Evolutionary conservation across 2,888 invertebrate species (phyloP).

Genomic region (Aporophyla lueneburgensis): DNA sequence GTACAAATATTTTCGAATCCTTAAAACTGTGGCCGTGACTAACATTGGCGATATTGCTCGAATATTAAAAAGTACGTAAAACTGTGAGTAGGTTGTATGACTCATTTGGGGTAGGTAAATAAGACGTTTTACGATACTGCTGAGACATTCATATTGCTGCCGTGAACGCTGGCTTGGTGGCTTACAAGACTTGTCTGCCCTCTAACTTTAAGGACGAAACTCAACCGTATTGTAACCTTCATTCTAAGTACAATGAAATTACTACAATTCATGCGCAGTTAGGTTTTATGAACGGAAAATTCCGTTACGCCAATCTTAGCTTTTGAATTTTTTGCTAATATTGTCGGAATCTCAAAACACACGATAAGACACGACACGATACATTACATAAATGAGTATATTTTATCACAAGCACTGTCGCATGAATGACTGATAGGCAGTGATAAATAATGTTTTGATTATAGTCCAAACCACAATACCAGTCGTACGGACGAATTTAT

Average conservation of each 20-base stretch:
- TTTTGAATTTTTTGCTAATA: constrained; percentile 26
- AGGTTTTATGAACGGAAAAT: constrained; percentile 46
- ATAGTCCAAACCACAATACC: constrained; percentile 38
- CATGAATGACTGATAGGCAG: constrained; percentile 60
- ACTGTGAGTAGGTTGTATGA: constrained; percentile 59
- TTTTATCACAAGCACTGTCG: constrained; percentile 47
- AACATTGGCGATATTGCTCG: constrained; percentile 39
- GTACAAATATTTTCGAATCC: constrained; percentile 50
- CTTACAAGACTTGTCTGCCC: constrained; percentile 64
- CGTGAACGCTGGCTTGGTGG: constrained; percentile 56
- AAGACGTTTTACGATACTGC: constrained; percentile 72
- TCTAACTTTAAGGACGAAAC: constrained; percentile 67
- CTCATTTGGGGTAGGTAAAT: constrained; percentile 73
- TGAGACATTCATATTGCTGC: constrained; percentile 65
- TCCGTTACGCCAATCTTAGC: constrained; percentile 23
- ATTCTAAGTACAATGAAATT: constrained; percentile 35
- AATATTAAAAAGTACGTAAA: constrained; percentile 53
- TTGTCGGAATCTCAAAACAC: constrained; percentile 33
- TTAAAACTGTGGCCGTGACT: constrained; percentile 50
- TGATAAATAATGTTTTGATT: constrained; percentile 56
- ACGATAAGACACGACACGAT: constrained; percentile 41
- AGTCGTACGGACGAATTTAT: constrained; percentile 43
- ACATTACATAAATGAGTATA: constrained; percentile 56
- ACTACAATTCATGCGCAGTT: constrained; percentile 38
- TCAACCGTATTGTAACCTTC: constrained; percentile 51